Evolutionary conservation across 2,797 vertebrate species (phyloP).

Genomic region (Momotus momota): DNA sequence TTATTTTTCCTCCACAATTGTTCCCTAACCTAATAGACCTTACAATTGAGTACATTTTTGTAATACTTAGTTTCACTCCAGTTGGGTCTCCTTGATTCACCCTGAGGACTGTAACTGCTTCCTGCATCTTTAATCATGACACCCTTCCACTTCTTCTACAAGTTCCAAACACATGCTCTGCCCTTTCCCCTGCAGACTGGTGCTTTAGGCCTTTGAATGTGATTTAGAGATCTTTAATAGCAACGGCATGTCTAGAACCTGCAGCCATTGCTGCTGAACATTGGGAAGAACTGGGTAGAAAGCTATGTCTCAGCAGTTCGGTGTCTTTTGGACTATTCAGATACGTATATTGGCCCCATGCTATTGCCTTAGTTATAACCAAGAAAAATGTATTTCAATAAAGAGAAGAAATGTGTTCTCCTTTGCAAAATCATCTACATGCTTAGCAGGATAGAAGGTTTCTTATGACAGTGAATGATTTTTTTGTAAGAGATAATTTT

Average conservation of each 20-base stretch:
- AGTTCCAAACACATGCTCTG: rapidly evolving
- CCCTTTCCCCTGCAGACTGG: rapidly evolving
- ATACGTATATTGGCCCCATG: rapidly evolving
- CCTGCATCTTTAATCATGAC: background rate
- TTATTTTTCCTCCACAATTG: background rate
- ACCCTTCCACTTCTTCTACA: background rate
- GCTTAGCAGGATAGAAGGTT: rapidly evolving
- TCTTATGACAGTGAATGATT: background rate
- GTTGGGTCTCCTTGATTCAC: background rate
- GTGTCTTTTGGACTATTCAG: background rate
- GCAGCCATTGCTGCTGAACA: background rate
- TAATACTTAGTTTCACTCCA: background rate
- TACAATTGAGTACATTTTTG: background rate
- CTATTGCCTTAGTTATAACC: background rate
- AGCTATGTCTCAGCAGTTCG: background rate
- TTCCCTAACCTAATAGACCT: background rate
- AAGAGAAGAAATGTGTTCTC: background rate
- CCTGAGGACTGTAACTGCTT: rapidly evolving
- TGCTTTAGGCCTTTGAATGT: background rate
- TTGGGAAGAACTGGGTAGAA: background rate
- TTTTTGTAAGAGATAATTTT: background rate
- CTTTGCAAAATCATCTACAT: background rate
- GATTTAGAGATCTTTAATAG: background rate
- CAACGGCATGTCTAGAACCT: background rate
- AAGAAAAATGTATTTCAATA: background rate